Percentiles rank a stretch among this genome's conserved stretches.
These are phyloP conservation scores for Galaxea fascicularis DNA, from an alignment of 92 coral and sea anemone genomes.

Conservation along the genomic window DNA sequence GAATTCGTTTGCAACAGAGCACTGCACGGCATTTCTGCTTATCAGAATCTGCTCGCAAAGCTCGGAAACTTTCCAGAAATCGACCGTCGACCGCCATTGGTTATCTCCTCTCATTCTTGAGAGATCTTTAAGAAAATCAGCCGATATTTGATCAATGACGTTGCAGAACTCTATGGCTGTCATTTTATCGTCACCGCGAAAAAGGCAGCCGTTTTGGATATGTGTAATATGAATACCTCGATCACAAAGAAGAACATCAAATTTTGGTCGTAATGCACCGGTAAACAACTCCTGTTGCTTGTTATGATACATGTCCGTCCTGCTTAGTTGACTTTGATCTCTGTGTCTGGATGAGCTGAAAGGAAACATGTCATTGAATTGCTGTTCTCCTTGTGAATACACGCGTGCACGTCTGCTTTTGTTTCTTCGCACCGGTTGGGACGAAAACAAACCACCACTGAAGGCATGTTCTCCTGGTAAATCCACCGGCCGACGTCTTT, in stretches of 20 bases:
- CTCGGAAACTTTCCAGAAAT: neutral
- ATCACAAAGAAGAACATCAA: neutral
- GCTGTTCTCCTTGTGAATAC: too few species aligned
- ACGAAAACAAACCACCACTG: neutral
- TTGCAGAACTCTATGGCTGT: neutral
- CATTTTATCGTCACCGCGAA: neutral
- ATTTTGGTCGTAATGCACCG: neutral
- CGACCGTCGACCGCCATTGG: neutral
- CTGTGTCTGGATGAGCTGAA: too few species aligned
- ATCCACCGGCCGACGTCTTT: neutral
- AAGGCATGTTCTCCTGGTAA: neutral
- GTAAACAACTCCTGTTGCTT: neutral
- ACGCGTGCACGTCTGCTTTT: too few species aligned
- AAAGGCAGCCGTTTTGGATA: neutral
- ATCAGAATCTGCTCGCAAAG: neutral
- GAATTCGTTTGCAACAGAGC: neutral
- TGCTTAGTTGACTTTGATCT: too few species aligned
- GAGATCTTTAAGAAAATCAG: neutral
- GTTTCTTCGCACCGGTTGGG: neutral
- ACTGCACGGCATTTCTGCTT: neutral
- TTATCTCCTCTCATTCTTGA: neutral
- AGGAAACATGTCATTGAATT: too few species aligned
- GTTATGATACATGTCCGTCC: neutral
- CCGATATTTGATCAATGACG: neutral
- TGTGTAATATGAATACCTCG: neutral